A percentile compares a stretch with the other conserved stretches of the same genome.
Conservation (phyloP, 2,113 vertebrate species). For the Blennius ocellaris region DNA sequence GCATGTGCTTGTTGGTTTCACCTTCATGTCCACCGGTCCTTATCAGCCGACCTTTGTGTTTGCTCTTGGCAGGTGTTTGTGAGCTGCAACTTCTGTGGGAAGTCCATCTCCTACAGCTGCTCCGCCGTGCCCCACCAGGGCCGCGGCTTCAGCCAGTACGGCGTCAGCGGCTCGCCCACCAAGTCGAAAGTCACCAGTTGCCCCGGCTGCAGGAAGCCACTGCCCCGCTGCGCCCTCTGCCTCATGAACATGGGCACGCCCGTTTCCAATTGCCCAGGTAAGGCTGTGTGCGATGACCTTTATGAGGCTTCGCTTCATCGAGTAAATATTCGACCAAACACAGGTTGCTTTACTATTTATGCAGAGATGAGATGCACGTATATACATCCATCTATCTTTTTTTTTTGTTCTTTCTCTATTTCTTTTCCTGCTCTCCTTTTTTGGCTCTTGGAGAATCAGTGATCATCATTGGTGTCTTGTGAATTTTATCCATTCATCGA, state of each 20-base stretch:
- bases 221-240: conserved; percentile 97
- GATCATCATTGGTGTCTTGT: too few relatives aligned
- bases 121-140: conserved; percentile 95
- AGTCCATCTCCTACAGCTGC: conserved; percentile 98
- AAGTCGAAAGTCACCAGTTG: conserved; percentile 99
- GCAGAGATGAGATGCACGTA: too few relatives aligned
- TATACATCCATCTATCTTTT: too few relatives aligned
- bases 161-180: conserved; percentile 96
- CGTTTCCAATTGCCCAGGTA: conserved; percentile 95
- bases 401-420: too few relatives aligned
- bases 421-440: too few relatives aligned
- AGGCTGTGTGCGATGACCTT: background rate
- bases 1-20: conserved; percentile 20
- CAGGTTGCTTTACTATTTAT: too few relatives aligned
- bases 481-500: too few relatives aligned
- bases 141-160: conserved; percentile 97
- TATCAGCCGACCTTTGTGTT: conserved; percentile 56
- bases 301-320: too few relatives aligned
- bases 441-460: too few relatives aligned
- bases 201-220: conserved; percentile 96
- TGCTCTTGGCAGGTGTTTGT: conserved; percentile 91
- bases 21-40: conserved; percentile 9
- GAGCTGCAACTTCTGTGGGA: conserved; percentile 99
- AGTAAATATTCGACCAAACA: too few relatives aligned
- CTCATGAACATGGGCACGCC: conserved; percentile 99